Evolutionary conservation across 2,888 invertebrate species (phyloP), one percentile per base, ranked within the genome.

Genomic region (Lithodes maja): DNA sequence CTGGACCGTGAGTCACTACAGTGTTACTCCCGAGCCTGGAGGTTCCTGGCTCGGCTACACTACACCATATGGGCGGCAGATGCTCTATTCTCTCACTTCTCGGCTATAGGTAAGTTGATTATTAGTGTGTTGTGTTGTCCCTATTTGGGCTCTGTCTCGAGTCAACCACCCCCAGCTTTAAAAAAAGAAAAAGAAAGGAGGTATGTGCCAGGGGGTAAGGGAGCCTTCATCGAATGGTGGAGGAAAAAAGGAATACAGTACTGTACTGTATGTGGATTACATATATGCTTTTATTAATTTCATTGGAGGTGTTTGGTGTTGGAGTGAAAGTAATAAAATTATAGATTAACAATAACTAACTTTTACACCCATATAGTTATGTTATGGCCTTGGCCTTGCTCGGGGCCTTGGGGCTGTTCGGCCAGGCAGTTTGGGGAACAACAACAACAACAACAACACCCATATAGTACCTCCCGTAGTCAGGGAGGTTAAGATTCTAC

Each of bases 1-100:
- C 71, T 90, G n/a, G 90, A 90, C 17, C 74, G 83, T 52, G 17
- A 54, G 15, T 52, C 79, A 17, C 54, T 88, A n/a, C 54, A 78
- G 9, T 15, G 77, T 17, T 90, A 90, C 83, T 82, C 90, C 50
- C 83, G 71, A 5, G 75, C 87, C n/a, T 88, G 88, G 85, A 74
- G 33, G 3, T 90, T 90, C 79, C 55, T 90, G 68, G 87, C 86
- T 3, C 75, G 82, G 0, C 80, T 90, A 3, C 85, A 85, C 71
- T 77, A 90, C 33, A 78, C 71, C 49, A 83, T 90, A n/a, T 88
- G 85, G 87, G 83, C 90, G n/a, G 79, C 87, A 50, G 90, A 87
- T 75, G 82, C 87, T 55, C 74, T 87, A 1, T 90, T 85, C 78
- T 54, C 33, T 17, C 85, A 87, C 85, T 83, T 61, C 12, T 74